Percentiles rank a stretch among this genome's conserved stretches.
phyloP scores from a whole-genome alignment of 2,888 invertebrate species.

The Rhopalosiphum nymphaeae region DNA sequence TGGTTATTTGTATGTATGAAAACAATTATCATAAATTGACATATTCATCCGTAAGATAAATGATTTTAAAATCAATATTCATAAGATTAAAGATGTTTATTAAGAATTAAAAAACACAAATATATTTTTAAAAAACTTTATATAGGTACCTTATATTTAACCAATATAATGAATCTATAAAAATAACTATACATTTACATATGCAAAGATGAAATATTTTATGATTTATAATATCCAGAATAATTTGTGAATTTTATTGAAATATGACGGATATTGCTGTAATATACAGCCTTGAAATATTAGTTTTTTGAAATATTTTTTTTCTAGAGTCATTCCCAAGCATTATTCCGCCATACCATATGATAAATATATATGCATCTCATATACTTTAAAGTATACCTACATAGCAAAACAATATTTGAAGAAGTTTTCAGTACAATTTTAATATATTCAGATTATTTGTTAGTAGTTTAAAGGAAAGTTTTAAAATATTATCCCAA shows the following conservation, averaged over 20 bases:
- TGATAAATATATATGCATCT: background rate
- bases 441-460: background rate
- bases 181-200: background rate
- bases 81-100: background rate
- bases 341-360: background rate
- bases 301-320: background rate
- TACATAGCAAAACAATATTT: background rate
- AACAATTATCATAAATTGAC: background rate
- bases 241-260: background rate
- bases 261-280: background rate
- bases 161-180: background rate
- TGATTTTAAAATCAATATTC: background rate
- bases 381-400: background rate
- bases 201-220: background rate
- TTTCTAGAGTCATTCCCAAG: background rate
- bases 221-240: background rate
- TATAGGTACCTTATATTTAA: background rate
- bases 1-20: background rate
- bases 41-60: background rate
- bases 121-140: background rate
- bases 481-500: background rate
- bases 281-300: conserved; percentile 6
- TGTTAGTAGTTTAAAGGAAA: background rate
- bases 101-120: background rate
- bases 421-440: background rate